Evolutionary conservation across 2,113 vertebrate species (phyloP).

Genomic region (Pterocles gutturalis): DNA sequence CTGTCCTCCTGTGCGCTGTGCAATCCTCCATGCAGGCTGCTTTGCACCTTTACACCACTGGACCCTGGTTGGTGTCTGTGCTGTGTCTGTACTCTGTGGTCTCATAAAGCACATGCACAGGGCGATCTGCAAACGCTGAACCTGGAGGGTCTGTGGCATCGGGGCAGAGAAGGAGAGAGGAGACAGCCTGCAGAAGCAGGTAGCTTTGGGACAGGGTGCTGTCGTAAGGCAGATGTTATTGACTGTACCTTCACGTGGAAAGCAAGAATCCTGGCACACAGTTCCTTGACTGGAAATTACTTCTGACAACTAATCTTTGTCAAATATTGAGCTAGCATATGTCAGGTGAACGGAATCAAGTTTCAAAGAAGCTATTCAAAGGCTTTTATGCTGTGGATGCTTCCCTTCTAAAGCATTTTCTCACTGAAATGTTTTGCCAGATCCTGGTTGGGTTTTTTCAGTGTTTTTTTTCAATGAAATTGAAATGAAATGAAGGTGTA

Average conservation of each 20-base stretch:
- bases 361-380: constrained; percentile 39
- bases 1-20: neutral
- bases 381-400: neutral
- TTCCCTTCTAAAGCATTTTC: neutral
- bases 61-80: neutral
- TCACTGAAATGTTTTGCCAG: neutral
- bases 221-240: neutral
- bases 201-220: neutral
- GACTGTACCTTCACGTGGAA: neutral
- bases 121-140: neutral
- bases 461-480: neutral
- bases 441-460: neutral
- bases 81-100: too few species aligned
- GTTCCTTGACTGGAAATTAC: neutral
- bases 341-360: constrained; percentile 8
- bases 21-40: rapidly evolving
- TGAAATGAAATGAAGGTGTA: neutral
- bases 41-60: neutral
- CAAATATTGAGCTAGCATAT: constrained; percentile 15
- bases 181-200: neutral
- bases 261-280: neutral
- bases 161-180: neutral
- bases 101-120: rapidly evolving
- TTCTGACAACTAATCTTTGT: constrained; percentile 36
- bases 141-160: neutral